Percentiles rank a stretch among this genome's conserved stretches.
Evolutionary conservation across 1,140 invertebrate genomes (phyloP).

Genomic region (Drepana arcuata): DNA sequence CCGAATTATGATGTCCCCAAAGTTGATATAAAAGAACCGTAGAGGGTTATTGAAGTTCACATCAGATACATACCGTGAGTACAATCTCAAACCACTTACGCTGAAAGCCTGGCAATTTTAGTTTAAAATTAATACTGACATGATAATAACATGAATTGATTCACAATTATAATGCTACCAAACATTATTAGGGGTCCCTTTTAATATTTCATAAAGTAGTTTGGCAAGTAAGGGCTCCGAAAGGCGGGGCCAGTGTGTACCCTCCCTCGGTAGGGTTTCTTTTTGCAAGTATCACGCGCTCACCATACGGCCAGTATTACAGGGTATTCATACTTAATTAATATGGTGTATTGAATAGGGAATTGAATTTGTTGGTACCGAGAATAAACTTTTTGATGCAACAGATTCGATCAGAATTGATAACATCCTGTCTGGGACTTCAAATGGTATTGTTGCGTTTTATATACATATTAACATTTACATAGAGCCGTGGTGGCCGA

Average conservation of each 20-base stretch:
- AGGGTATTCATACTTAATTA: conserved; percentile 68
- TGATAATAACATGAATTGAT: conserved; percentile 62
- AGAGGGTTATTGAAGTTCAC: no score
- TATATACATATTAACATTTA: no score
- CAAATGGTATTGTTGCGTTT: no score
- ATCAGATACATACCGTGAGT: no score
- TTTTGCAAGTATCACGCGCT: no score
- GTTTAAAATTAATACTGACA: conserved; percentile 59
- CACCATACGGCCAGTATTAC: conserved; percentile 59
- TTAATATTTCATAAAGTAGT: conserved; percentile 62
- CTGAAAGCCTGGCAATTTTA: conserved; percentile 28
- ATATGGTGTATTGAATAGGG: conserved; percentile 24
- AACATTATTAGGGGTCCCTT: conserved; percentile 36
- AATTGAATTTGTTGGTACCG: no score
- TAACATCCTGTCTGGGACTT: no score
- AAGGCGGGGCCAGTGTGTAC: conserved; percentile 40
- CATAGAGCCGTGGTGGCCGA: no score
- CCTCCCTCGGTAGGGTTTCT: conserved; percentile 31
- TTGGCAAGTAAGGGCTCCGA: conserved; percentile 21
- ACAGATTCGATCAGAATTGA: no score
- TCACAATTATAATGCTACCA: conserved; percentile 52
- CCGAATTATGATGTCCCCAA: no score
- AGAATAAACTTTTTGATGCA: no score
- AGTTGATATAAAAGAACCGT: no score
- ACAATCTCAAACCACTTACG: conserved; percentile 48